Conservation (phyloP, 2,113 vertebrate genomes). For the Myanophis thanlyinensis region DNA sequence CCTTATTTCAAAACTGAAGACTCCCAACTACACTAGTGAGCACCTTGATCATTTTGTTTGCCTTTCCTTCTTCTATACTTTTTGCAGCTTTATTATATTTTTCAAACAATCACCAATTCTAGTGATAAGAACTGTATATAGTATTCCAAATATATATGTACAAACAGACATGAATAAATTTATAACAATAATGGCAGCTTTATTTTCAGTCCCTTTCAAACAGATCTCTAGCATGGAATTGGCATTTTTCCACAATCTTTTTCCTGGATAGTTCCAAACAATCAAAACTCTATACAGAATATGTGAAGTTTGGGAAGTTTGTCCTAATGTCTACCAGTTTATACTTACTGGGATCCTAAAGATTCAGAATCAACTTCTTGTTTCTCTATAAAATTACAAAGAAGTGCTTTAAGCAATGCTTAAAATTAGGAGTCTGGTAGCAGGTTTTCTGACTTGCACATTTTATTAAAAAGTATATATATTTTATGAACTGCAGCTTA, state of each 20-base stretch:
- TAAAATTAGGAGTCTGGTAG: neutral
- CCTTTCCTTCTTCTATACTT: neutral
- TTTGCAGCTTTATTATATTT: neutral
- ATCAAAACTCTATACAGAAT: neutral
- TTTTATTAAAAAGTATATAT: neutral
- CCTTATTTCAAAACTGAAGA: neutral
- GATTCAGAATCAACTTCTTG: neutral
- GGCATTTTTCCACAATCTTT: neutral
- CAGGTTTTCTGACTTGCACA: neutral
- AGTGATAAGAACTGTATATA: neutral
- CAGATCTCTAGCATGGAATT: neutral
- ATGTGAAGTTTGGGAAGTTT: neutral
- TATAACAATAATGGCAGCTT: neutral
- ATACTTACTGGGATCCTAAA: neutral
- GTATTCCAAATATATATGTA: neutral
- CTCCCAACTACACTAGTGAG: neutral
- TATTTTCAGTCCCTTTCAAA: neutral
- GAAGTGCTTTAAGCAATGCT: neutral
- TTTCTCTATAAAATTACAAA: neutral
- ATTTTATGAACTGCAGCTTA: neutral
- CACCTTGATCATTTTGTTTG: neutral
- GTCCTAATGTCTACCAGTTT: neutral
- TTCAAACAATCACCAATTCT: neutral
- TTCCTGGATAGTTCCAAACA: neutral
- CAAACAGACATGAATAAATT: neutral